A percentile compares a stretch with the other conserved stretches of the same genome.
phyloP scores from a whole-genome alignment of 2,888 invertebrate species.

The Muschampia plurimacula region DNA sequence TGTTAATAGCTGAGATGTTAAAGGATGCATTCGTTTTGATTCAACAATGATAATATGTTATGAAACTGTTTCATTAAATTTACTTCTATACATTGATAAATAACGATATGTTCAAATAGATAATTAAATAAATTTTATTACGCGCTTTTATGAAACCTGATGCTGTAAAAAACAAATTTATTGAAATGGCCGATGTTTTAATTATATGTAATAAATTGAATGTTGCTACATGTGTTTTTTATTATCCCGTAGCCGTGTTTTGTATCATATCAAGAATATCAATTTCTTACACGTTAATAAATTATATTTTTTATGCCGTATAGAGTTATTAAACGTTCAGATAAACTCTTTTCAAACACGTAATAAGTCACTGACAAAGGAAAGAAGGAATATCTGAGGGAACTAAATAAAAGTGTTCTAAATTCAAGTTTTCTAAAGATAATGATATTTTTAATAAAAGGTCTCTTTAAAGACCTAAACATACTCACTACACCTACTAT shows the following conservation, averaged over 20 bases:
- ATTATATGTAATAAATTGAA: slow-evolving; percentile 35
- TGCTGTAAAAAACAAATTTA: slow-evolving; percentile 10
- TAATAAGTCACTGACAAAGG: not conserved
- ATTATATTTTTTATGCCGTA: not conserved
- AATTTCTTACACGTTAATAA: not conserved
- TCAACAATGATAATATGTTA: slow-evolving; percentile 8
- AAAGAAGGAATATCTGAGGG: not conserved
- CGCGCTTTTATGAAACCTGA: slow-evolving; percentile 22
- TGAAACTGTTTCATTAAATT: slow-evolving; percentile 15
- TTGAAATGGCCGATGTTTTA: slow-evolving; percentile 11
- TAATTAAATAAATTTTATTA: slow-evolving; percentile 1
- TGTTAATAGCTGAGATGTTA: slow-evolving; percentile 18
- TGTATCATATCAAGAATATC: not conserved
- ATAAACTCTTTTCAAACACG: not conserved
- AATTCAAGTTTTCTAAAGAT: no score
- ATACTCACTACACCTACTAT: no score
- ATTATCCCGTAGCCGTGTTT: not conserved
- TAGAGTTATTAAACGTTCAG: not conserved
- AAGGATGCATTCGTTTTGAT: not conserved
- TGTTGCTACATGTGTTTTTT: slow-evolving; percentile 24
- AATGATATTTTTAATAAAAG: no score
- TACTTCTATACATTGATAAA: slow-evolving; percentile 2
- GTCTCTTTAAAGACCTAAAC: no score
- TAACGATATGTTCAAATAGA: slow-evolving; percentile 5
- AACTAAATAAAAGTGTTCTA: no score